phyloP scores from a whole-genome alignment of 1,140 invertebrate genomes.

The Coelopa frigida region DNA sequence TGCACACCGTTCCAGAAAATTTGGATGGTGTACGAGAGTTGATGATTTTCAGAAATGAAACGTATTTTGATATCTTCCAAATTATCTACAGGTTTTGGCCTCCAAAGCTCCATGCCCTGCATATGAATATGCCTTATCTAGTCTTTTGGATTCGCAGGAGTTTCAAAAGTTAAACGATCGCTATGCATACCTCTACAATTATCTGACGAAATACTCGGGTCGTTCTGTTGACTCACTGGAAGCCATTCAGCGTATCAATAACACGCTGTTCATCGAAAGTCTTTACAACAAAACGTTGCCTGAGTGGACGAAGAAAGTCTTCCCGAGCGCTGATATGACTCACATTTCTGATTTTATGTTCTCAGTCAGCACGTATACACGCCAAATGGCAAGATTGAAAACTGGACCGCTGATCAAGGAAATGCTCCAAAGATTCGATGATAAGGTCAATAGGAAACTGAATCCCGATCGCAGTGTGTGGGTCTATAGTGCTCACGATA shows the following conservation, averaged over 20 bases:
- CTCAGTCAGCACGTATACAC: constrained; percentile 46
- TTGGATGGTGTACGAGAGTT: constrained; percentile 52
- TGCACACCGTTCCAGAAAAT: constrained; percentile 66
- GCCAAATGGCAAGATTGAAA: constrained; percentile 50
- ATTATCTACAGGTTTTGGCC: constrained; percentile 40
- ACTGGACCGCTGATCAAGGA: constrained; percentile 60
- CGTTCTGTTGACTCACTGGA: constrained; percentile 48
- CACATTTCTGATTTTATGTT: constrained; percentile 50
- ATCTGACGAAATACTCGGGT: constrained; percentile 56
- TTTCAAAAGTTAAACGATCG: constrained; percentile 53
- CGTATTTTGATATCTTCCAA: background rate
- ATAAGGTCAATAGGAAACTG: constrained; percentile 42
- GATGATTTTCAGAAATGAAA: no score
- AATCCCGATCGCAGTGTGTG: constrained; percentile 55
- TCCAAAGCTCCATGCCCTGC: constrained; percentile 60
- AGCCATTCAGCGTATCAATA: constrained; percentile 56
- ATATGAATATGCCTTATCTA: constrained; percentile 52
- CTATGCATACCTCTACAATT: constrained; percentile 58
- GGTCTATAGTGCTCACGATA: constrained; percentile 77
- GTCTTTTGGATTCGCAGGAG: constrained; percentile 51
- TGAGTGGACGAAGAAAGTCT: constrained; percentile 58
- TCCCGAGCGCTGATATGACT: constrained; percentile 46
- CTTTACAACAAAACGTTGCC: constrained; percentile 60
- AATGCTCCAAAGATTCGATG: constrained; percentile 54
- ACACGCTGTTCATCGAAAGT: constrained; percentile 61